Percentiles rank a stretch among this genome's conserved stretches.
These are phyloP conservation scores for Heliconius nattereri DNA, from an alignment of 1,140 invertebrate genomes.

Conservation along the genomic window DNA sequence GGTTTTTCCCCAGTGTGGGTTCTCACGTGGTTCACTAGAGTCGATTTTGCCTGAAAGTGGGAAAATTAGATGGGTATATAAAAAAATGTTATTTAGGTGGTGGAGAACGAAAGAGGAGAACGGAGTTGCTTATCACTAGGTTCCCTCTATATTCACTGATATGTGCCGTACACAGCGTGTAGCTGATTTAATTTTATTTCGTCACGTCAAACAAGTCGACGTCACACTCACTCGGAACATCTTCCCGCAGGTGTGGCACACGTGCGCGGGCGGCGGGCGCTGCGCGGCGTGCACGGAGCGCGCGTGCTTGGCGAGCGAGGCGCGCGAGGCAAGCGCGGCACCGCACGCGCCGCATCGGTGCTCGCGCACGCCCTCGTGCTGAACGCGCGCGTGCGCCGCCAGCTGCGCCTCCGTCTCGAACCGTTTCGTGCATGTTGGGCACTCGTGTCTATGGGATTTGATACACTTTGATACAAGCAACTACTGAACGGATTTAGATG, in stretches of 20 bases:
- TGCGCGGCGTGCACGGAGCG: constrained; percentile 55
- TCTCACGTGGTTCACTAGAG: constrained; percentile 82
- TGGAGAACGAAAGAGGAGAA: too few species aligned
- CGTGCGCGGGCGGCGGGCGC: constrained; percentile 51
- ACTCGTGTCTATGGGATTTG: constrained; percentile 39
- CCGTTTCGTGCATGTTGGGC: constrained; percentile 52
- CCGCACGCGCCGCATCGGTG: constrained; percentile 56
- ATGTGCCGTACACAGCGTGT: too few species aligned
- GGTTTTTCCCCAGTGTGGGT: constrained; percentile 84
- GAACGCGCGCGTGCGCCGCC: constrained; percentile 48
- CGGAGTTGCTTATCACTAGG: too few species aligned
- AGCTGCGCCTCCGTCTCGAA: constrained; percentile 47
- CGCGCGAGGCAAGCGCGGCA: constrained; percentile 50
- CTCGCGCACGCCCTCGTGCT: constrained; percentile 61
- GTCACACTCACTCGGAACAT: constrained; percentile 58
- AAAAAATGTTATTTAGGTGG: not conserved
- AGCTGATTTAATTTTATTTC: too few species aligned
- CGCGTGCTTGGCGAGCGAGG: constrained; percentile 55
- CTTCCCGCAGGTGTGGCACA: constrained; percentile 67
- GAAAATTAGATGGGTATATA: not conserved
- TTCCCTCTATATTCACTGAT: too few species aligned
- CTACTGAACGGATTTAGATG: too few species aligned
- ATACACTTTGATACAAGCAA: too few species aligned
- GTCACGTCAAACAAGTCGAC: not conserved
- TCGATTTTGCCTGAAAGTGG: constrained; percentile 67